Percentiles rank a stretch among this genome's conserved stretches.
phyloP scores from a whole-genome alignment of 1,140 invertebrate genomes.

The Tribolium castaneum region DNA sequence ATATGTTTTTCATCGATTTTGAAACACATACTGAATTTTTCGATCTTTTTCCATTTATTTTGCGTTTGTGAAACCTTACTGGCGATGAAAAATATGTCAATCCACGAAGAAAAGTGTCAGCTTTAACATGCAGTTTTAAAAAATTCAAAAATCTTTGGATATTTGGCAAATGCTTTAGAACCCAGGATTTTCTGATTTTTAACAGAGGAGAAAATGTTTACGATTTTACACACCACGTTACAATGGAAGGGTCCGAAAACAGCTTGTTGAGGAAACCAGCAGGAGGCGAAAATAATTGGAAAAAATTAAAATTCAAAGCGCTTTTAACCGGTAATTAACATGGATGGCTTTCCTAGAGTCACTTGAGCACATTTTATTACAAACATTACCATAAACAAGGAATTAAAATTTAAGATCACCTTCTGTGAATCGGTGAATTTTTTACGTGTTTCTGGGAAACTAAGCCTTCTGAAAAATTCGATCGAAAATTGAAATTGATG shows the following conservation, averaged over 20 bases:
- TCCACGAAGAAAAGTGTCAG: too few species aligned
- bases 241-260: not conserved
- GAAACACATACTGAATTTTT: too few species aligned
- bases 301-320: not conserved
- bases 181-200: too few species aligned
- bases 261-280: not conserved
- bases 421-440: constrained; percentile 24
- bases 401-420: constrained; percentile 31
- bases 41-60: too few species aligned
- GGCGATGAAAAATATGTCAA: too few species aligned
- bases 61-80: too few species aligned
- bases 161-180: too few species aligned
- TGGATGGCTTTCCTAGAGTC: not conserved
- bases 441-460: constrained; percentile 2
- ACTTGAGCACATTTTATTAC: constrained; percentile 26
- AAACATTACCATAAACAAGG: constrained; percentile 19
- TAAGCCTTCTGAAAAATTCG: not conserved
- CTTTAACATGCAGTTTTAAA: too few species aligned
- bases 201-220: too few species aligned
- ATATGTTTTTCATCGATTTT: too few species aligned
- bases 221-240: not conserved
- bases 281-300: not conserved
- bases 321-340: not conserved
- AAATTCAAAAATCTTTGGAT: too few species aligned
- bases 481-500: not conserved